Base-by-base conservation (phyloP, 92 coral and sea anemone genomes). In the Scolanthus callimorphus region DNA sequence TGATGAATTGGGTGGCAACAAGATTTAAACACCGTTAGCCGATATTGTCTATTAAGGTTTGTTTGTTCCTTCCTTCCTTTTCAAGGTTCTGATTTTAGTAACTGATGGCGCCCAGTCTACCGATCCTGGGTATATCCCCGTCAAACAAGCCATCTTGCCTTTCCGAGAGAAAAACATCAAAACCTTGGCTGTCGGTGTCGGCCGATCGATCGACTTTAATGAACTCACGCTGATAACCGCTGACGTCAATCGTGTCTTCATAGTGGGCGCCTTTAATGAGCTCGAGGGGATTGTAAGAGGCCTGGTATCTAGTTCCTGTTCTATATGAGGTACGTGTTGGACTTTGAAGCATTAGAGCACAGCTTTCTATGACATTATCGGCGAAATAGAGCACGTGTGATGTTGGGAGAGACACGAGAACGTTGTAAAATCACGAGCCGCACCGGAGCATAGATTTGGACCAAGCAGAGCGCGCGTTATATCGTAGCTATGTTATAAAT, bases 71-170 rank as follows among this genome's bases (percentile, higher is more conserved):
- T n/a, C n/a, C n/a, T n/a, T n/a, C 22, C 52, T 52, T 51, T 23
- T 51, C 12, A 27, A 68, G 75, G 85, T 89, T 43, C 73, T 92
- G 13, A 34, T 92, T 15, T 73, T 92, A 12, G 73, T 92, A 31
- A 89, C 98, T 8, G 92, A 89, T 57, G 96, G 96, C 26, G 64
- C 84, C 1, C 91, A 85, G 56, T 77, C 94, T 17, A 73, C 46
- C 26, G 98, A 88, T 49, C 81, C 80, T 1, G 90, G 84, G 4
- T 65, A 67, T 38, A 48, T 48, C 17, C 73, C 89, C 23, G 82
- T 85, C 21, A 58, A 43, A 15, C 74, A 71, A 47, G 90, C 96
- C 19, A 76, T 70, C 23, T 60, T 67, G 38, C 92, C 96, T 2
- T 68, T 92, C 22, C 86, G 83, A 65, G 83, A 60, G 49, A 73